These are phyloP conservation scores for Aspidiotus destructor DNA, from an alignment of 2,888 invertebrate species.

Conservation along the genomic window DNA sequence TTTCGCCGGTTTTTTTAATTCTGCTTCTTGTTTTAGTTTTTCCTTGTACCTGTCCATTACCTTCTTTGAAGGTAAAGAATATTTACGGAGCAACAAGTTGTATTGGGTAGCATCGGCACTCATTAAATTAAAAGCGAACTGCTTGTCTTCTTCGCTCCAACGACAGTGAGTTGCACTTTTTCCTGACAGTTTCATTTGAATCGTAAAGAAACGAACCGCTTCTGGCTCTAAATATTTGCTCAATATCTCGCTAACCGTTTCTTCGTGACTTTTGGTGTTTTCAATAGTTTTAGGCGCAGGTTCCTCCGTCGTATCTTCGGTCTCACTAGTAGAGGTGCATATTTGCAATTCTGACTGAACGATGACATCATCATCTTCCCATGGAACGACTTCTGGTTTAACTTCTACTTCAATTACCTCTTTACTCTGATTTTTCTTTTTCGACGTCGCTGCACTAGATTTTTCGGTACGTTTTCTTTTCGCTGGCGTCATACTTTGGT, in stretches of 20 bases:
- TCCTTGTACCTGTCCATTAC: conserved; percentile 19
- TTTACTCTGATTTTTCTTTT: not conserved
- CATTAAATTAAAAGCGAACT: conserved; percentile 19
- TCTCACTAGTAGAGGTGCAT: too few relatives aligned
- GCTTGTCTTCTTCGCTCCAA: conserved; percentile 28
- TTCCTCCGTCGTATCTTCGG: too few relatives aligned
- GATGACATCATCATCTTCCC: not conserved
- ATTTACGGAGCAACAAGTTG: conserved; percentile 12
- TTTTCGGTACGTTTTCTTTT: not conserved
- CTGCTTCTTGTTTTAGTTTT: not conserved
- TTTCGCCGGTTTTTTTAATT: conserved; percentile 2
- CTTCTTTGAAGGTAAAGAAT: conserved; percentile 21
- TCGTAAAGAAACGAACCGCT: conserved; percentile 25
- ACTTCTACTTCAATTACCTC: not conserved
- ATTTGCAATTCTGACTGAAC: not conserved
- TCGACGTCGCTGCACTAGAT: not conserved
- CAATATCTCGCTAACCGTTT: conserved; percentile 11
- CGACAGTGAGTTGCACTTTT: conserved; percentile 17
- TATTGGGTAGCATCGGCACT: conserved; percentile 19
- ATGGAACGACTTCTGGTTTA: not conserved
- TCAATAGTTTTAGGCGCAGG: too few relatives aligned
- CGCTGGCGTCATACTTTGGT: not conserved
- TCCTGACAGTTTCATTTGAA: conserved; percentile 22
- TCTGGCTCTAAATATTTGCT: conserved; percentile 24
- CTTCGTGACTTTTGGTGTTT: conserved; percentile 1